Evolutionary conservation across 2,888 invertebrate genomes (phyloP).

Genomic region (Troides helena): DNA sequence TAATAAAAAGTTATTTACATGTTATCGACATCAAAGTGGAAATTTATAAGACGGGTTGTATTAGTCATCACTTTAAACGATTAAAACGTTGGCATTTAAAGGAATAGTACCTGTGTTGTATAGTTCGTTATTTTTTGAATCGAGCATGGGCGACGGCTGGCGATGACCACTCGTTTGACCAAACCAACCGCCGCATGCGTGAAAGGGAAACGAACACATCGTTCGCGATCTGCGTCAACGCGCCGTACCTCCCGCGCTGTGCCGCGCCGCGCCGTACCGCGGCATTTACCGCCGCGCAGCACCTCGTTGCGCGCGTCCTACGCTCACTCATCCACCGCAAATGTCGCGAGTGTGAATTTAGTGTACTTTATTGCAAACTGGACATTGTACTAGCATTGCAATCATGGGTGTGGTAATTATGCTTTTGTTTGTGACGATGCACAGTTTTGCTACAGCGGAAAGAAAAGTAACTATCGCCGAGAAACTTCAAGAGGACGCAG

Average conservation of each 20-base stretch:
- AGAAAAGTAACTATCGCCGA: constrained; percentile 80
- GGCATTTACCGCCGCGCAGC: constrained; percentile 66
- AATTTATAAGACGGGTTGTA: too few species aligned
- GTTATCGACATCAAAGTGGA: too few species aligned
- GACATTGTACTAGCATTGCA: constrained; percentile 49
- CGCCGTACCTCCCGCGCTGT: constrained; percentile 54
- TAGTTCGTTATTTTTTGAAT: constrained; percentile 51
- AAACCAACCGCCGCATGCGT: constrained; percentile 40
- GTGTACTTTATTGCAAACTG: constrained; percentile 54
- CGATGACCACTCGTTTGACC: constrained; percentile 55
- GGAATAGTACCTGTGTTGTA: constrained; percentile 30
- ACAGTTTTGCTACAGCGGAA: constrained; percentile 54
- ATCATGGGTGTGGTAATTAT: constrained; percentile 64
- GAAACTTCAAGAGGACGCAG: constrained; percentile 83
- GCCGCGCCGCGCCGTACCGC: constrained; percentile 50
- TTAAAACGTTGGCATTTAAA: constrained; percentile 29
- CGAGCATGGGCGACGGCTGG: constrained; percentile 52
- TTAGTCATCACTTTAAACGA: background rate
- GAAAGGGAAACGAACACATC: constrained; percentile 54
- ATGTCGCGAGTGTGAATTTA: constrained; percentile 59
- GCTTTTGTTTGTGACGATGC: constrained; percentile 67
- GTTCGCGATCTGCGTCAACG: constrained; percentile 49
- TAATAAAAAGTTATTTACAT: too few species aligned
- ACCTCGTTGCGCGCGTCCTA: constrained; percentile 49
- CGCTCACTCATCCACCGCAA: constrained; percentile 35